These are phyloP conservation scores for Anisognathus igniventris DNA, from an alignment of 2,797 vertebrate species.

Conservation along the genomic window DNA sequence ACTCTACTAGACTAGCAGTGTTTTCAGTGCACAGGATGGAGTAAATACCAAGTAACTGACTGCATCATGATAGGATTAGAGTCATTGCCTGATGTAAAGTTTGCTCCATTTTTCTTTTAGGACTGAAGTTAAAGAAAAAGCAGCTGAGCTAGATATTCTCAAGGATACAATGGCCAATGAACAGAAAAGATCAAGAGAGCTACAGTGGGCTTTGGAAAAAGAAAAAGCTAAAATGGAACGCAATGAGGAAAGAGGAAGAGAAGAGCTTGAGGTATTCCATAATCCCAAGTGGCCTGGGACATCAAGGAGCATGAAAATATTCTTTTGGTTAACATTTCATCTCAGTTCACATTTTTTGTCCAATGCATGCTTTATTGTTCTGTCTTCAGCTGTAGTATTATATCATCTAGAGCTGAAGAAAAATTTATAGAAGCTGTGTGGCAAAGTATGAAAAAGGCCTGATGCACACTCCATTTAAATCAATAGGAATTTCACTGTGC, in stretches of 20 bases:
- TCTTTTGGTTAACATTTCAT: background rate
- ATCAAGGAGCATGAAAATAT: background rate
- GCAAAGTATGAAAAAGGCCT: background rate
- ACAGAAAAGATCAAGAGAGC: slow-evolving; percentile 84
- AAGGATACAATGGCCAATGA: slow-evolving; percentile 84
- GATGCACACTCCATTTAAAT: background rate
- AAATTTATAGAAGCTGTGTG: background rate
- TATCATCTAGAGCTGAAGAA: background rate
- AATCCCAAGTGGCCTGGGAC: background rate
- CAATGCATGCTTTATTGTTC: background rate
- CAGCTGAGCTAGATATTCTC: slow-evolving; percentile 81
- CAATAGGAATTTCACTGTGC: background rate
- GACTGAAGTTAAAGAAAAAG: slow-evolving; percentile 85
- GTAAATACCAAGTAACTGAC: background rate
- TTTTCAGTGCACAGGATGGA: background rate
- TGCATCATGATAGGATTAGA: background rate
- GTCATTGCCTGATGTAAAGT: background rate
- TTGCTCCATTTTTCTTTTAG: slow-evolving; percentile 66
- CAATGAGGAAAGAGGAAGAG: slow-evolving; percentile 80
- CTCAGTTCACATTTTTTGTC: background rate
- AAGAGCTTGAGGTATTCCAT: slow-evolving; percentile 86
- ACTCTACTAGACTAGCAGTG: background rate
- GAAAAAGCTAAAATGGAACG: slow-evolving; percentile 81
- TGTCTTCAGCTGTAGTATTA: background rate
- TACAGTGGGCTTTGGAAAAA: slow-evolving; percentile 90